Base-by-base conservation (phyloP, 2,113 vertebrate species). In the Carettochelys insculpta region DNA sequence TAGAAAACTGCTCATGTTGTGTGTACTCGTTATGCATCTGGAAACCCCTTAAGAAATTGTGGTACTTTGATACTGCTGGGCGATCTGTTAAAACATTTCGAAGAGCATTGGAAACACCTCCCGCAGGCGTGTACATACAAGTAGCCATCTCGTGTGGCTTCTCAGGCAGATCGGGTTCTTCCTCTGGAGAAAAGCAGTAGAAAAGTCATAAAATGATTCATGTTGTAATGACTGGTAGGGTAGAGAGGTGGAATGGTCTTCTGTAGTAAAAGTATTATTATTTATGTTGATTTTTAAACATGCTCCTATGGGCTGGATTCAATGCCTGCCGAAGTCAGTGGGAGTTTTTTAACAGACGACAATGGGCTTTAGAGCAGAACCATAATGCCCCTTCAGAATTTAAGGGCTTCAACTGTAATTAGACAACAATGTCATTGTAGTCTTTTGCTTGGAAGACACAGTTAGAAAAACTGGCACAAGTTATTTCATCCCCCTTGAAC, bases 31-130 rank as follows among this genome's bases (percentile, higher is more conserved):
- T 97, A 83, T 98, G 98, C 91, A 98, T 96, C 93, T 98, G 97
- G 83, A 98, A 92, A 31, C 98, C 98, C 6, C 77, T 88, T 6
- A 98, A 95, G 95, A 98, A 98, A 92, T 97, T 98, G 94, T 98
- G 96, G 83, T 97, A 98, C 88, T 98, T 97, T 50, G 98, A 98
- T 75, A 97, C 97, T 0, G 98, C 97, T 34, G 97, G 88, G 11
- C 98, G 97, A 25, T 97, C 86, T 0, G 98, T 98, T 86, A 98
- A 95, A 84, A 98, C 93, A 5, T 97, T 96, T 43, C 98, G 96
- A 43, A 98, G 97, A 3, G 96, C 61, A 0, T 95, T 96, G 83
- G 97, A 97, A 50, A 98, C 92, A 73, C 96, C 96, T 0, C 97
- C 96, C 0, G 89, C 95, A 1, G 98, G 98, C 13, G 96, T 97